phyloP scores from a whole-genome alignment of 1,140 invertebrate genomes.

The Zaprionus ghesquierei region DNA sequence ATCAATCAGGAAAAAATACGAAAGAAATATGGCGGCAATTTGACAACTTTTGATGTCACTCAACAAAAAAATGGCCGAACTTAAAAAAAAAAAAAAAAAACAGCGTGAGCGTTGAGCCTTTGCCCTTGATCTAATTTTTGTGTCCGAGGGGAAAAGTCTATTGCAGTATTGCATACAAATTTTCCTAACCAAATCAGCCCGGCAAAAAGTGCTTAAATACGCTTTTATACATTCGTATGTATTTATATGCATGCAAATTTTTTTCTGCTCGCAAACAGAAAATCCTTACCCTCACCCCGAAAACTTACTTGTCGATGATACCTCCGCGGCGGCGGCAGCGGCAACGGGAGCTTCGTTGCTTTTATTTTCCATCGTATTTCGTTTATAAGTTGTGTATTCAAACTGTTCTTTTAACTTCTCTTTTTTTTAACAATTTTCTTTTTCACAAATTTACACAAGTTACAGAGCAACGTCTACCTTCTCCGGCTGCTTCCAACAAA shows the following conservation, averaged over 20 bases:
- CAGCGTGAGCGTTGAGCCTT: constrained; percentile 6
- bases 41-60: constrained; percentile 61
- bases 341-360: constrained; percentile 75
- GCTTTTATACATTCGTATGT: constrained; percentile 21
- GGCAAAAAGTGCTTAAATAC: constrained; percentile 40
- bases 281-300: constrained; percentile 21
- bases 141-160: constrained; percentile 19
- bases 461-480: constrained; percentile 75
- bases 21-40: constrained; percentile 78
- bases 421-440: constrained; percentile 59
- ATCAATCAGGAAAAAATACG: constrained; percentile 39
- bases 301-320: constrained; percentile 82
- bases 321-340: constrained; percentile 75
- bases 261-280: constrained; percentile 24
- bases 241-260: constrained; percentile 24
- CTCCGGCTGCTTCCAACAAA: constrained; percentile 77
- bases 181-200: constrained; percentile 20
- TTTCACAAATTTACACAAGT: constrained; percentile 71
- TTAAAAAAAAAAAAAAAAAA: constrained; percentile 25
- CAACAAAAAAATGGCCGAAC: constrained; percentile 64
- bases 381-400: constrained; percentile 66
- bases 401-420: constrained; percentile 51
- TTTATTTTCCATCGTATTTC: constrained; percentile 80
- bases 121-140: constrained; percentile 63
- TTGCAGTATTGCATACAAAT: not conserved